These are phyloP conservation scores for Hoplodrina ambigua DNA, from an alignment of 2,888 invertebrate genomes.

Conservation along the genomic window DNA sequence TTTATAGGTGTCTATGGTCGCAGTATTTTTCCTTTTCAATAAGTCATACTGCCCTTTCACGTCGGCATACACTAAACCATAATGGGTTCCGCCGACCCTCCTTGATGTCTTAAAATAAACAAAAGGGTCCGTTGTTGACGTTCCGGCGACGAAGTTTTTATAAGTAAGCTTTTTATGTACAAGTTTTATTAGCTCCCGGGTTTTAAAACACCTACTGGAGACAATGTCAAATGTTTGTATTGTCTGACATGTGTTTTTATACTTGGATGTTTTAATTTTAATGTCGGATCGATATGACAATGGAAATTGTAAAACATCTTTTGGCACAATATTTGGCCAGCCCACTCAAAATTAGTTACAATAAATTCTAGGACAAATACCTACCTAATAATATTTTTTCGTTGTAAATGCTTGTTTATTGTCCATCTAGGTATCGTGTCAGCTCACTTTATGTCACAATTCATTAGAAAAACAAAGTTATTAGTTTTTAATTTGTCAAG, in stretches of 20 bases:
- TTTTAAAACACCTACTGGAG: conserved; percentile 57
- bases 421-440: neutral
- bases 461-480: conserved; percentile 21
- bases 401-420: conserved; percentile 11
- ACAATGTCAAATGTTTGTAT: conserved; percentile 55
- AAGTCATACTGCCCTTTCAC: conserved; percentile 67
- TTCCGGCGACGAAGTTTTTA: conserved; percentile 66
- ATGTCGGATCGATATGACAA: conserved; percentile 6
- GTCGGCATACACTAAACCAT: conserved; percentile 72
- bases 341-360: neutral
- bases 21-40: conserved; percentile 67
- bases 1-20: conserved; percentile 46
- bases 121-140: conserved; percentile 72
- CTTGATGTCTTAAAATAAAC: conserved; percentile 78
- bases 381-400: neutral
- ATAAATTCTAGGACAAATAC: neutral
- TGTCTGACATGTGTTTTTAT: conserved; percentile 32
- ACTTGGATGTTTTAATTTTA: conserved; percentile 33
- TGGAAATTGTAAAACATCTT: neutral
- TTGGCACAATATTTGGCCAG: conserved; percentile 1
- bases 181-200: conserved; percentile 62
- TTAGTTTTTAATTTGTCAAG: neutral
- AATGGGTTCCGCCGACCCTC: conserved; percentile 77
- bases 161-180: conserved; percentile 62
- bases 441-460: conserved; percentile 5